Percentiles rank a stretch among this genome's conserved stretches.
phyloP scores from a whole-genome alignment of 2,888 invertebrate genomes.

The Chirona hameri region DNA sequence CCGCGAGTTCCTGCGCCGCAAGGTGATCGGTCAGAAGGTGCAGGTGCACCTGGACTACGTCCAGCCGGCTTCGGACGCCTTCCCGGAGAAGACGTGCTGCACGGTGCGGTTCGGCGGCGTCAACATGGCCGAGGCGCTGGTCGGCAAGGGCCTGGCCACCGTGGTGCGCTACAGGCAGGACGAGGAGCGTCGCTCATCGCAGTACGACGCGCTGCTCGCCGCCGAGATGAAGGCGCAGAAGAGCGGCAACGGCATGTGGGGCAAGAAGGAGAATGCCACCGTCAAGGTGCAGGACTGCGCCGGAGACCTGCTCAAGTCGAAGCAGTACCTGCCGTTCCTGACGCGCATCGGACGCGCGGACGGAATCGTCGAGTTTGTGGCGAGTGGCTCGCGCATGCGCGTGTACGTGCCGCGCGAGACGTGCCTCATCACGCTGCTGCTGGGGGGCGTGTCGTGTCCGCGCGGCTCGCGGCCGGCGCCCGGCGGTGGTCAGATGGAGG shows the following conservation, averaged over 20 bases:
- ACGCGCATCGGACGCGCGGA: slow-evolving; percentile 85
- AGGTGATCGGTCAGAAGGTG: slow-evolving; percentile 90
- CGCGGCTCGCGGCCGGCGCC: slow-evolving; percentile 72
- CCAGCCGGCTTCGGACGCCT: slow-evolving; percentile 88
- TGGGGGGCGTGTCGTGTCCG: slow-evolving; percentile 81
- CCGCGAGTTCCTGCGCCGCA: slow-evolving; percentile 91
- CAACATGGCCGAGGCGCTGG: slow-evolving; percentile 90
- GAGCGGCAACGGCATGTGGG: slow-evolving; percentile 65
- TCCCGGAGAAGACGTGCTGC: slow-evolving; percentile 93
- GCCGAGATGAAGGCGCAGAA: slow-evolving; percentile 93
- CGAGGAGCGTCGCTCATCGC: slow-evolving; percentile 91
- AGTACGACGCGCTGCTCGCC: slow-evolving; percentile 85
- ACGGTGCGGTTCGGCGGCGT: slow-evolving; percentile 80
- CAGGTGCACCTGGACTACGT: slow-evolving; percentile 91
- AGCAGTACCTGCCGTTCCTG: slow-evolving; percentile 88
- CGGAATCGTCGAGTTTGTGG: slow-evolving; percentile 93
- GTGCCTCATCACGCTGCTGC: slow-evolving; percentile 87
- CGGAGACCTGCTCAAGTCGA: slow-evolving; percentile 72
- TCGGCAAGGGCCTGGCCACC: slow-evolving; percentile 84
- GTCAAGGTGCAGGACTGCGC: slow-evolving; percentile 86
- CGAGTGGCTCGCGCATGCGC: slow-evolving; percentile 90
- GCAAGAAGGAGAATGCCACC: slow-evolving; percentile 45
- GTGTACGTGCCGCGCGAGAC: slow-evolving; percentile 92
- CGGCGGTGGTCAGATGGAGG: slow-evolving; percentile 57
- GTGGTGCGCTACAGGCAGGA: slow-evolving; percentile 92